Percentiles rank a stretch among this genome's conserved stretches.
Conservation (phyloP, 2,113 vertebrate species). For the Hyperoodon ampullatus region DNA sequence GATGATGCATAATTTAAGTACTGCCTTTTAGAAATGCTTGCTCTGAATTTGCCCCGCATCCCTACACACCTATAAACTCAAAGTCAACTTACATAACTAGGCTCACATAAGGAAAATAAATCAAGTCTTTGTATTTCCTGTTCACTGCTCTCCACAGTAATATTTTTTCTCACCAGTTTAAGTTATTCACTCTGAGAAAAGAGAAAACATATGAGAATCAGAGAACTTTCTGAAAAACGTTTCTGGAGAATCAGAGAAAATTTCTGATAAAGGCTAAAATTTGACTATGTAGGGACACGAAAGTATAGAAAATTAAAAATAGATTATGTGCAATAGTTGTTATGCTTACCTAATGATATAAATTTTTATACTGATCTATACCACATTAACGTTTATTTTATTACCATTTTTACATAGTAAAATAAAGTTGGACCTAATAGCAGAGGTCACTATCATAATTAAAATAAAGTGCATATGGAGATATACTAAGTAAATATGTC, state of each 20-base stretch:
- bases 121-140: background rate
- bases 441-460: background rate
- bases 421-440: background rate
- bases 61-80: background rate
- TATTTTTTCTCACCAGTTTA: background rate
- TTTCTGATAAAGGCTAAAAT: background rate
- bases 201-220: background rate
- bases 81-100: background rate
- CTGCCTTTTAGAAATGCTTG: background rate
- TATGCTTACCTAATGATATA: background rate
- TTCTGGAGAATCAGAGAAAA: background rate
- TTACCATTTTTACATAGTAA: background rate
- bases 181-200: background rate
- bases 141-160: background rate
- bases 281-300: background rate
- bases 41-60: background rate
- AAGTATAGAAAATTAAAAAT: background rate
- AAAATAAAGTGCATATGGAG: background rate
- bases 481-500: background rate
- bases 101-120: background rate
- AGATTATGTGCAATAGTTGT: background rate
- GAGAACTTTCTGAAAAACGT: background rate
- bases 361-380: background rate
- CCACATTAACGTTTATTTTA: background rate
- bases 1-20: background rate